Conservation (phyloP, 2,113 vertebrate species). For the Pangasianodon hypophthalmus region DNA sequence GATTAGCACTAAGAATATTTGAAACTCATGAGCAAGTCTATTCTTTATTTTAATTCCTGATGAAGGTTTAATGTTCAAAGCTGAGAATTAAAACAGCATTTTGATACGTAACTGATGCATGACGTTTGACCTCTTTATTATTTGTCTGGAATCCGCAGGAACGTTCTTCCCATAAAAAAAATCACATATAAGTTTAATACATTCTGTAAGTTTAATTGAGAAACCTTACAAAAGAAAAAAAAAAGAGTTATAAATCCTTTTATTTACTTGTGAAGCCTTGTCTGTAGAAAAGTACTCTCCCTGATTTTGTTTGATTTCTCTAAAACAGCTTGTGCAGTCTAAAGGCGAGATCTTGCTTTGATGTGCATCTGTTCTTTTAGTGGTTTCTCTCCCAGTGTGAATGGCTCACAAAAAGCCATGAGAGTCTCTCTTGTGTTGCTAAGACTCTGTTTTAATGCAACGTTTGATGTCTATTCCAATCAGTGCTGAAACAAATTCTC, state of each 20-base stretch:
- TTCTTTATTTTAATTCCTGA: not conserved
- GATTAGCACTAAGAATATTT: conserved; percentile 59
- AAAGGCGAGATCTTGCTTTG: conserved; percentile 59
- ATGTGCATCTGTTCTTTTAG: conserved; percentile 65
- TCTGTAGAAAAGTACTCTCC: not conserved
- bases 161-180: not conserved
- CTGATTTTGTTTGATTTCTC: conserved; percentile 46
- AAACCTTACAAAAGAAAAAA: not conserved
- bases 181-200: not conserved
- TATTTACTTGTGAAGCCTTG: not conserved
- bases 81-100: not conserved
- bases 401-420: conserved; percentile 60
- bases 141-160: not conserved
- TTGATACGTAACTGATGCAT: not conserved
- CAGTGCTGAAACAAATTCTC: conserved; percentile 26
- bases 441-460: conserved; percentile 51
- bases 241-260: not conserved
- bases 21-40: not conserved
- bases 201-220: not conserved
- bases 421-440: conserved; percentile 61
- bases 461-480: conserved; percentile 58
- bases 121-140: not conserved
- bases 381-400: conserved; percentile 54
- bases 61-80: not conserved
- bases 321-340: conserved; percentile 55